Conservation (phyloP, 2,113 vertebrate species). For the Chionis minor region DNA sequence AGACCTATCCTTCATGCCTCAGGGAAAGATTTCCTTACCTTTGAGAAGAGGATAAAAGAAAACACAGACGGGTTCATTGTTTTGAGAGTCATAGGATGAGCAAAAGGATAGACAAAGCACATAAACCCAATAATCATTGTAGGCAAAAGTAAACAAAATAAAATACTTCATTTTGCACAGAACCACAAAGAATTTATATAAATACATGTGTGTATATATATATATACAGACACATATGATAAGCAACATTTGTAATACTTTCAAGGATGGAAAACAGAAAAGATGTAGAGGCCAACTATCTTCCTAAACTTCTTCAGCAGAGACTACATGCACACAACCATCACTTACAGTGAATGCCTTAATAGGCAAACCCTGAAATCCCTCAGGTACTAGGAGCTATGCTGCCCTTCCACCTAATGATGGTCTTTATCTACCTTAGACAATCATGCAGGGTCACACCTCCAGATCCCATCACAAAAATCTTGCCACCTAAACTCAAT, state of each 20-base stretch:
- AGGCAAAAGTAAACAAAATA: neutral
- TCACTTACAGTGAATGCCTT: neutral
- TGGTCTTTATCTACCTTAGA: neutral
- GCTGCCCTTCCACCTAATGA: neutral
- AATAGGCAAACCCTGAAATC: neutral
- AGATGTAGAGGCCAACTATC: neutral
- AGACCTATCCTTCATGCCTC: neutral
- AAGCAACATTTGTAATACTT: neutral
- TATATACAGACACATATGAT: accelerated
- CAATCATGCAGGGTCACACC: neutral
- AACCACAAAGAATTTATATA: neutral
- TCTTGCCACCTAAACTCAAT: neutral
- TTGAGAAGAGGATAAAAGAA: neutral
- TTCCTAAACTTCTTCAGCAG: neutral
- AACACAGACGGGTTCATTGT: neutral
- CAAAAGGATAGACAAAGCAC: neutral
- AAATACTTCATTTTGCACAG: neutral
- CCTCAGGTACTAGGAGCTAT: neutral
- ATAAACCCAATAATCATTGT: neutral
- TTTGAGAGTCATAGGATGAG: neutral
- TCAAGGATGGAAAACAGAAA: neutral
- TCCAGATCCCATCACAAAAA: neutral
- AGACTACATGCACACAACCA: accelerated
- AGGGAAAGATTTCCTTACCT: neutral
- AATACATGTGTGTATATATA: accelerated